phyloP scores from a whole-genome alignment of 2,888 invertebrate genomes.

The Chrysodeixis includens region DNA sequence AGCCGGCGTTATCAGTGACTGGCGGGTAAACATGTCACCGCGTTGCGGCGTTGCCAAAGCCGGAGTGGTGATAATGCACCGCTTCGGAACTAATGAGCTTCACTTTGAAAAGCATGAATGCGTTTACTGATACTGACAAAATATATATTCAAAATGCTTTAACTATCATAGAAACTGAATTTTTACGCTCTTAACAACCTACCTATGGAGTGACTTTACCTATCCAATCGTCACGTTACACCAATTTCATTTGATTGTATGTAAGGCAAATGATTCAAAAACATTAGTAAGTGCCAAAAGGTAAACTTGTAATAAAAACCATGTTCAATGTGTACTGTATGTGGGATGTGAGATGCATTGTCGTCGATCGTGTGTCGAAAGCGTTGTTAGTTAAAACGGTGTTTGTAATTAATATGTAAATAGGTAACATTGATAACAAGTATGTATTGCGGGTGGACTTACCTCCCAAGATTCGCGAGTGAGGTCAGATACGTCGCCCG shows the following conservation, averaged over 20 bases:
- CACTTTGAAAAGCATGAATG: background rate
- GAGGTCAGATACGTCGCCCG: conserved; percentile 93
- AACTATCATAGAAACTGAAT: too few relatives aligned
- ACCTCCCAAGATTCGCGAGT: conserved; percentile 98
- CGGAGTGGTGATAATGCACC: conserved; percentile 19
- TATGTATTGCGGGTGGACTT: conserved; percentile 77
- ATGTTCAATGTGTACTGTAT: conserved; percentile 86
- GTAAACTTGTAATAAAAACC: conserved; percentile 60
- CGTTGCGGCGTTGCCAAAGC: background rate
- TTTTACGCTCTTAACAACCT: background rate
- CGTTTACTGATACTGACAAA: conserved; percentile 3
- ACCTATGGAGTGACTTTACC: conserved; percentile 61
- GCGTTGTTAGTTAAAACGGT: conserved; percentile 70
- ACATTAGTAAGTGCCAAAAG: conserved; percentile 58
- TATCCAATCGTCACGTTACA: conserved; percentile 61
- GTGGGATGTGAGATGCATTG: conserved; percentile 80
- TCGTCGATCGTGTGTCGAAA: conserved; percentile 73
- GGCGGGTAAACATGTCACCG: conserved; percentile 41
- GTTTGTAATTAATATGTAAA: conserved; percentile 56
- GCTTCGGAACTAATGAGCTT: conserved; percentile 22
- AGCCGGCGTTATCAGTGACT: conserved; percentile 38
- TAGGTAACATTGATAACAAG: conserved; percentile 24
- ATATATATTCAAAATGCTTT: background rate
- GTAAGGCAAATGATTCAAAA: conserved; percentile 57
- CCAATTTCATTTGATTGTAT: conserved; percentile 52